Evolutionary conservation across 2,888 invertebrate genomes (phyloP).

Genomic region (Epistrophella euchroma): DNA sequence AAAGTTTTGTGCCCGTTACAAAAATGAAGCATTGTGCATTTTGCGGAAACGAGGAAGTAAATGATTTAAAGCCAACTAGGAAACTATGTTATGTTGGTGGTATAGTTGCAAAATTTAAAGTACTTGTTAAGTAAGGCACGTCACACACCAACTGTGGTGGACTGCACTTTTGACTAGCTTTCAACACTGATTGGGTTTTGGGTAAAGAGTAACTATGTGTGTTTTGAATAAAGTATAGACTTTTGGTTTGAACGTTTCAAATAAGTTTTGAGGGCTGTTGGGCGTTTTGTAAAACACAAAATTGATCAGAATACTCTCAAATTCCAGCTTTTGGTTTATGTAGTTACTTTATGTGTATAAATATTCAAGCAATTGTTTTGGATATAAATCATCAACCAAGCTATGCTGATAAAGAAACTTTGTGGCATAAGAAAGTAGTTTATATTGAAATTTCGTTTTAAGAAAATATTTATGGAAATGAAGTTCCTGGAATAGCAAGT

Average conservation of each 20-base stretch:
- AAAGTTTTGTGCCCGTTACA: slow-evolving; percentile 36
- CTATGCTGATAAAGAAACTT: no score
- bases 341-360: background rate
- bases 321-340: background rate
- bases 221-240: background rate
- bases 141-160: background rate
- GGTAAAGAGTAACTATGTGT: background rate
- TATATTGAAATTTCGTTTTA: no score
- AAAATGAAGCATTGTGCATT: slow-evolving; percentile 20
- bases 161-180: background rate
- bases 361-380: background rate
- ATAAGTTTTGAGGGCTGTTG: background rate
- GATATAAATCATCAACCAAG: no score
- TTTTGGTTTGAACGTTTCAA: background rate
- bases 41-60: slow-evolving; percentile 34
- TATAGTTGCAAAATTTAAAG: background rate
- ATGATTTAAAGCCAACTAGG: slow-evolving; percentile 15
- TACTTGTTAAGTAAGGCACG: slow-evolving; percentile 6
- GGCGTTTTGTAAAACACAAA: background rate
- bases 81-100: background rate
- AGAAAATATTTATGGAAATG: no score
- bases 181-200: background rate
- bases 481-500: no score
- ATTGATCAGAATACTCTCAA: background rate
- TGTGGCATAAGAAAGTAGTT: no score